Conservation (phyloP, 2,113 vertebrate genomes). For the Ictidomys tridecemlineatus region DNA sequence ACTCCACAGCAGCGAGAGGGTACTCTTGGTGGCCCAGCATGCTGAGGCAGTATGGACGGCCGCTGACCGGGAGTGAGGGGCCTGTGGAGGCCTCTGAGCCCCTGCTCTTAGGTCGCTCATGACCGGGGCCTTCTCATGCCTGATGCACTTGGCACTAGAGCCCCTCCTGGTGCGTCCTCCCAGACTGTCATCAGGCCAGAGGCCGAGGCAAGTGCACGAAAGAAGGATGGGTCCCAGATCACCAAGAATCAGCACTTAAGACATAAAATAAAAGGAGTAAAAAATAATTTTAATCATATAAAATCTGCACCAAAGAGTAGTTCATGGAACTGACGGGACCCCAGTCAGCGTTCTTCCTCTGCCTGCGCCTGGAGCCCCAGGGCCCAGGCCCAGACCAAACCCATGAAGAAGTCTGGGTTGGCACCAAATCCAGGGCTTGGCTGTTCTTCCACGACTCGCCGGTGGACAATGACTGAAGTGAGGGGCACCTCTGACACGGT, state of each 20-base stretch:
- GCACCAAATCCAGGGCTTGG: not conserved
- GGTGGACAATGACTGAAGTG: not conserved
- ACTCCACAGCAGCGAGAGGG: accelerated
- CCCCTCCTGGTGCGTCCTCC: not conserved
- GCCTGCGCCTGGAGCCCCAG: accelerated
- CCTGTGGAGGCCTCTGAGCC: not conserved
- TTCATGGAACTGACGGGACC: not conserved
- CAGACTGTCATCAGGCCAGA: not conserved
- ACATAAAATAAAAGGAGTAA: slow-evolving; percentile 66
- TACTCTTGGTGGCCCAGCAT: no score
- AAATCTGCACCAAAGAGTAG: slow-evolving; percentile 45
- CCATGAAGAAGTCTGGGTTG: not conserved
- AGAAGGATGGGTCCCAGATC: not conserved
- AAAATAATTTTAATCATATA: slow-evolving; percentile 79
- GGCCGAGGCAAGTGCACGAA: not conserved
- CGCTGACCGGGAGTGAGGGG: not conserved
- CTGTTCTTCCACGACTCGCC: slow-evolving; percentile 44
- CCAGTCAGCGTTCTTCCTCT: not conserved
- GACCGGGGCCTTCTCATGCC: not conserved
- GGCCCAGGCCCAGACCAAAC: not conserved
- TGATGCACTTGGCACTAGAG: not conserved
- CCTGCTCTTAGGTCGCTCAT: not conserved
- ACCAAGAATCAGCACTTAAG: not conserved
- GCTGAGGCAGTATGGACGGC: not conserved
- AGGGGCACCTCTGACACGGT: not conserved